Conservation (phyloP, 2,113 vertebrate genomes). For the Laticauda colubrina region DNA sequence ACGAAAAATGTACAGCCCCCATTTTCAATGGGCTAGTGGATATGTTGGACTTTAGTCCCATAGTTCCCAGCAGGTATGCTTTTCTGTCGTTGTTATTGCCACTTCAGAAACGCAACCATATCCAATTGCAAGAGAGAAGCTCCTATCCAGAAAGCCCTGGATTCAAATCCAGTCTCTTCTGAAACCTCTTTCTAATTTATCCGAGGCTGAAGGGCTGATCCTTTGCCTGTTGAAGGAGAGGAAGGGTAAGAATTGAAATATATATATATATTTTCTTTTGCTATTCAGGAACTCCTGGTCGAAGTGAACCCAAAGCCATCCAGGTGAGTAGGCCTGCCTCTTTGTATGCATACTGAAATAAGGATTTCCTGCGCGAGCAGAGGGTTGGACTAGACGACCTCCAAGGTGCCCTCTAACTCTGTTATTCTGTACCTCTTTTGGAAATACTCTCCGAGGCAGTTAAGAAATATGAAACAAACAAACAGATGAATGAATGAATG, state of each 20-base stretch:
- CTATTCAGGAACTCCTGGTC: conserved; percentile 1
- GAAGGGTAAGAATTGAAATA: background rate
- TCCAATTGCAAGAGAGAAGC: background rate
- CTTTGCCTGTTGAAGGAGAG: background rate
- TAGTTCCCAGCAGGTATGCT: background rate
- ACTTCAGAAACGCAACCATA: background rate
- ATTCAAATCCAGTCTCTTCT: background rate
- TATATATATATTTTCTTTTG: background rate
- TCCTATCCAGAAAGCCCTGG: background rate
- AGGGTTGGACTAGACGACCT: too few species aligned
- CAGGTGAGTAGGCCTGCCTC: background rate
- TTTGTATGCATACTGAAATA: too few species aligned
- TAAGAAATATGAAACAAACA: too few species aligned
- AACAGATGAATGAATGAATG: too few species aligned
- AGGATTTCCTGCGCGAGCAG: too few species aligned
- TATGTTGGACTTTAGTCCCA: background rate
- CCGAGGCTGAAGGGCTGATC: background rate
- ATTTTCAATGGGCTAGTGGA: background rate
- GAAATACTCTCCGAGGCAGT: background rate
- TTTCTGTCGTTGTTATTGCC: background rate
- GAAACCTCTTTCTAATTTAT: background rate
- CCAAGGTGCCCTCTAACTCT: too few species aligned
- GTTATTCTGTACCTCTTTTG: background rate
- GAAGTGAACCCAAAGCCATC: background rate
- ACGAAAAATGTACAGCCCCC: background rate